Evolutionary conservation across 2,113 vertebrate genomes (phyloP), one percentile per base, ranked within the genome.

Genomic region (Indri indri): DNA sequence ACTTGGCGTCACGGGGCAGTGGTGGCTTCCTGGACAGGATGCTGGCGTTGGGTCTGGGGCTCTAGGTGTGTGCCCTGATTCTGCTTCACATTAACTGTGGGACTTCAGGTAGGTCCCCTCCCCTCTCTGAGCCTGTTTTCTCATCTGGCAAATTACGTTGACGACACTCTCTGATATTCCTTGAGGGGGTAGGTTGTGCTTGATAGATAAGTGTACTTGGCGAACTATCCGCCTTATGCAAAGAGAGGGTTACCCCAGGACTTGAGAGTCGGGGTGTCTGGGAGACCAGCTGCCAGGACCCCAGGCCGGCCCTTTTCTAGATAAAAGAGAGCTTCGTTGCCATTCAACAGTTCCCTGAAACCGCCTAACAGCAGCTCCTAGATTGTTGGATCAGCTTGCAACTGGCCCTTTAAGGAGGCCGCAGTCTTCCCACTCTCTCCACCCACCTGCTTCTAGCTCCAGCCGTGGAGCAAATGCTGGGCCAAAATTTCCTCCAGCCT

Each of bases 371-470:
- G 88, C 40, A 71, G 65, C 81, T 63, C 37, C 37, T 5, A 13
- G 54, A 23, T 17, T 34, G 92, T 18, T 30, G 37, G 92, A 82
- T 84, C 34, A 52, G 66, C 68, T 37, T 57, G 54, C 65, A 76
- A 74, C 96, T 94, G 95, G 93, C 76, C 84, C 97, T 96, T 95
- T 97, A 95, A 96, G 65, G 8, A 73, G 80, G 89, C 71, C 42
- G 20, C 80, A 22, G 0, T 42, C 57, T 47, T 85, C 91, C 91
- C 82, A 85, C 89, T 40, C 89, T 83, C n/a, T 68, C 95, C 65
- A 77, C 85, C 91, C 57, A 37, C 96, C 50, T 45, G 23, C 74
- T 95, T 82, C 30, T 40, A 94, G 92, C 90, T 88, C 37, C 66
- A 92, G 90, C 32, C 90, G 52, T 92, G 88, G 52, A 63, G 88